Percentiles rank a stretch among this genome's conserved stretches.
Evolutionary conservation across 2,888 invertebrate species (phyloP).

Genomic region (Ichneumoninae sp.): DNA sequence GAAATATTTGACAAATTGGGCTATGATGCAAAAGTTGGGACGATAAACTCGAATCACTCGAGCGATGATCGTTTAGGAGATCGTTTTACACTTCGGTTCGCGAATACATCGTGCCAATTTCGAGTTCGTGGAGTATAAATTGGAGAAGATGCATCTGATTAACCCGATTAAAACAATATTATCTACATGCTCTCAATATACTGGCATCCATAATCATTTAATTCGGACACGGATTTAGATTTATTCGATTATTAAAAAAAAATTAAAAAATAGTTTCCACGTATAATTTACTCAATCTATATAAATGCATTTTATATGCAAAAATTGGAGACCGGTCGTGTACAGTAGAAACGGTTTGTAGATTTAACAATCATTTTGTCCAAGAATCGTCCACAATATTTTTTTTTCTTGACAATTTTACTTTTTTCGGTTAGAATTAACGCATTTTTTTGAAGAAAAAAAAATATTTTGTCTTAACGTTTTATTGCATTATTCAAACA

Average conservation of each 20-base stretch:
- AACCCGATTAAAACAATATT: slow-evolving; percentile 15
- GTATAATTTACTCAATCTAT: too few species aligned
- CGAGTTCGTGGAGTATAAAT: neutral
- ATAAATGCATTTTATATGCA: too few species aligned
- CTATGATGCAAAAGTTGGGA: neutral
- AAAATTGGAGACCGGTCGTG: too few species aligned
- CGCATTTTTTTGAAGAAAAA: too few species aligned
- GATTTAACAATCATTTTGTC: too few species aligned
- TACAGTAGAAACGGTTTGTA: too few species aligned
- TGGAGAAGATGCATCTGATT: slow-evolving; percentile 23
- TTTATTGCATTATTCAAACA: too few species aligned
- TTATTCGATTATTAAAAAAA: neutral
- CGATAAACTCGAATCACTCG: neutral
- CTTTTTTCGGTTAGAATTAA: too few species aligned
- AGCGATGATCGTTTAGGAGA: neutral
- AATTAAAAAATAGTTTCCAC: too few species aligned
- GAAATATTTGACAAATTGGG: neutral
- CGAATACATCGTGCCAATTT: slow-evolving; percentile 30
- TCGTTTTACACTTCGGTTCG: slow-evolving; percentile 8
- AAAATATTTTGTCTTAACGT: too few species aligned
- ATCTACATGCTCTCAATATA: neutral
- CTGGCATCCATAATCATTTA: neutral
- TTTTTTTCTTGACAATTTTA: too few species aligned
- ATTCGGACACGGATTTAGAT: neutral
- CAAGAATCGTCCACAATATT: too few species aligned